These are phyloP conservation scores for Pimephales promelas DNA, from an alignment of 2,113 vertebrate species.

Conservation along the genomic window DNA sequence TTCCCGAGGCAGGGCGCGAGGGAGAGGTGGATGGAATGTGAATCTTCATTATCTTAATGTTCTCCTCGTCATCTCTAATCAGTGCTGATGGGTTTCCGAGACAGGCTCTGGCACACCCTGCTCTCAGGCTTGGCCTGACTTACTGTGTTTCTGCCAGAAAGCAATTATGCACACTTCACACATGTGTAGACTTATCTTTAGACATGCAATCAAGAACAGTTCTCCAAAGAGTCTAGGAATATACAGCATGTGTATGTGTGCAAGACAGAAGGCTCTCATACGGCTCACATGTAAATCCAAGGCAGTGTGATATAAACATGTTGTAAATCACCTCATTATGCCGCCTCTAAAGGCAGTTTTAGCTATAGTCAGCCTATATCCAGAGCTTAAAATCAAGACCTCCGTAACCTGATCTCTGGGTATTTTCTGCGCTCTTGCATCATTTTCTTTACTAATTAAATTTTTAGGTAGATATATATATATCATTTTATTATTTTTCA, in stretches of 20 bases:
- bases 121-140: slow-evolving; percentile 25
- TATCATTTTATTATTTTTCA: too few relatives aligned
- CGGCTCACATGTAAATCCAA: too few relatives aligned
- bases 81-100: neutral
- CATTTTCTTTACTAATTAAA: too few relatives aligned
- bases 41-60: neutral
- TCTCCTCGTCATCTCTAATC: slow-evolving; percentile 1
- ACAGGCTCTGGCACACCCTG: slow-evolving; percentile 56
- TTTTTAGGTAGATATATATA: too few relatives aligned
- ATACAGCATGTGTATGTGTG: neutral
- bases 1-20: neutral
- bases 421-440: too few relatives aligned
- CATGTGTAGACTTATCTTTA: neutral
- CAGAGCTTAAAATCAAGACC: neutral
- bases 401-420: too few relatives aligned
- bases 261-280: too few relatives aligned
- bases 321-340: too few relatives aligned
- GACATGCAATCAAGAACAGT: neutral
- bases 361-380: neutral
- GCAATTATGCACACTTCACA: neutral
- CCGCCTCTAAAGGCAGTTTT: neutral
- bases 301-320: too few relatives aligned
- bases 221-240: too few relatives aligned
- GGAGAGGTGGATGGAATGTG: slow-evolving; percentile 2
- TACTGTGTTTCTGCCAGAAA: neutral